A percentile compares a stretch with the other conserved stretches of the same genome.
Evolutionary conservation across 2,888 invertebrate species (phyloP).

Genomic region (Chirona hameri): DNA sequence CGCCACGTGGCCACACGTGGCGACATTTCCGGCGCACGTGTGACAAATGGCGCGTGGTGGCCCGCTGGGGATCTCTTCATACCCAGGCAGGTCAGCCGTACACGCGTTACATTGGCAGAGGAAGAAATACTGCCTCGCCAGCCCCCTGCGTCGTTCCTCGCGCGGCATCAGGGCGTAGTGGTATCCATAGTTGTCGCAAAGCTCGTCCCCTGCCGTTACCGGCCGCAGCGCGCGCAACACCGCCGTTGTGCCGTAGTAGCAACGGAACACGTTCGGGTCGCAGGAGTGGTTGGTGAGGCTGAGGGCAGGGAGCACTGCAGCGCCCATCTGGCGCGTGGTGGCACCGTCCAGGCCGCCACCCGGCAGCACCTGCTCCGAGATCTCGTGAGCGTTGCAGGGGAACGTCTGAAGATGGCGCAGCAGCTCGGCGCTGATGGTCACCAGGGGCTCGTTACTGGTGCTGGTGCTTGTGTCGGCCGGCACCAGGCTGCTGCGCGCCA

Average conservation of each 20-base stretch:
- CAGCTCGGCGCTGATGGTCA: slow-evolving; percentile 44
- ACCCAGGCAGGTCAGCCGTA: slow-evolving; percentile 45
- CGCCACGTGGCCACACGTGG: not conserved
- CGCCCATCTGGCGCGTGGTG: slow-evolving; percentile 46
- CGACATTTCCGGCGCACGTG: not conserved
- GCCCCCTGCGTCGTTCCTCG: slow-evolving; percentile 41
- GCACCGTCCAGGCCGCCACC: slow-evolving; percentile 42
- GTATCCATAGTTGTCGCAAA: slow-evolving; percentile 52
- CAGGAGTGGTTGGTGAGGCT: slow-evolving; percentile 53
- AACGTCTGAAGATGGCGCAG: slow-evolving; percentile 50
- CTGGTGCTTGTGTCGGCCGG: slow-evolving; percentile 25
- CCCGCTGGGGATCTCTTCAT: slow-evolving; percentile 28
- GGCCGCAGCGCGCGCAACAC: slow-evolving; percentile 42
- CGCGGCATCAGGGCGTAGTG: slow-evolving; percentile 47
- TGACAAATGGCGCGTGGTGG: not conserved
- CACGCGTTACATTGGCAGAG: slow-evolving; percentile 50
- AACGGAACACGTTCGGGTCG: slow-evolving; percentile 50
- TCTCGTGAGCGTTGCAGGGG: slow-evolving; percentile 53
- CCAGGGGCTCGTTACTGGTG: too few species aligned
- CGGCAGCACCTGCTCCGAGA: slow-evolving; percentile 45
- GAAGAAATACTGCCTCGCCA: slow-evolving; percentile 50
- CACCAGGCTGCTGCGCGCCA: slow-evolving; percentile 43
- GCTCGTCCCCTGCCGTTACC: slow-evolving; percentile 45
- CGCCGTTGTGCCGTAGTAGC: slow-evolving; percentile 44
- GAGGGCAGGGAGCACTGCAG: slow-evolving; percentile 51